Percentiles rank a stretch among this genome's conserved stretches.
Evolutionary conservation across 2,113 vertebrate genomes (phyloP).

Genomic region (Lota lota): DNA sequence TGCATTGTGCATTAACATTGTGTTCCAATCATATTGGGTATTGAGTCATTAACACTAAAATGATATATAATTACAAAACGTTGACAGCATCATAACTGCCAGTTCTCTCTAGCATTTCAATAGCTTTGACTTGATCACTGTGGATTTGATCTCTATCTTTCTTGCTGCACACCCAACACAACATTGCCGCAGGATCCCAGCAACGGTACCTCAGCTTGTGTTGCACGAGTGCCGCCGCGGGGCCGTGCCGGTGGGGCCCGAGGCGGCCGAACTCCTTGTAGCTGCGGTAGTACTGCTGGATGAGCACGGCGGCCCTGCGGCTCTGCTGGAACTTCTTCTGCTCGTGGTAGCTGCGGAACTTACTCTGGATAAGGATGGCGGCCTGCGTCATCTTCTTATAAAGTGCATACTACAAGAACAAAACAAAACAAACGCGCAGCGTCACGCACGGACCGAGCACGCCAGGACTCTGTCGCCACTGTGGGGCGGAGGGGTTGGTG

Average conservation of each 20-base stretch:
- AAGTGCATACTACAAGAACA: constrained; percentile 90
- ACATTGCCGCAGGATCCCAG: too few species aligned
- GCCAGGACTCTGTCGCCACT: not conserved
- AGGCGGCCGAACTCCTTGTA: constrained; percentile 89
- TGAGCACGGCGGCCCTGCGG: constrained; percentile 90
- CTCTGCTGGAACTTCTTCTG: constrained; percentile 99
- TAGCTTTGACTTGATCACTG: too few species aligned
- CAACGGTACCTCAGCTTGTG: constrained; percentile 74
- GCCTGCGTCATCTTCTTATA: constrained; percentile 99
- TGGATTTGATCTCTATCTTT: not conserved
- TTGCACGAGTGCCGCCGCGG: constrained; percentile 79
- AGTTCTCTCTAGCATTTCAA: too few species aligned
- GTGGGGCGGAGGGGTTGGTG: too few species aligned
- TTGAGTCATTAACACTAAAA: too few species aligned
- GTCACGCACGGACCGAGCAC: constrained; percentile 1
- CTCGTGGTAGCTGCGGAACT: constrained; percentile 97
- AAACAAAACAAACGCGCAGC: not conserved
- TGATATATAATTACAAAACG: too few species aligned
- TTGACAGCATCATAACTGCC: too few species aligned
- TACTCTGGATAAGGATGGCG: constrained; percentile 99
- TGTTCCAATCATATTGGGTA: too few species aligned
- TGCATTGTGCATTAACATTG: too few species aligned
- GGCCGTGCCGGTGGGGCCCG: constrained; percentile 82
- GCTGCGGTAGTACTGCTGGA: constrained; percentile 98
- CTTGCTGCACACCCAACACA: too few species aligned